Evolutionary conservation across 2,113 vertebrate genomes (phyloP), one percentile per base, ranked within the genome.

Genomic region (Lampris incognitus): DNA sequence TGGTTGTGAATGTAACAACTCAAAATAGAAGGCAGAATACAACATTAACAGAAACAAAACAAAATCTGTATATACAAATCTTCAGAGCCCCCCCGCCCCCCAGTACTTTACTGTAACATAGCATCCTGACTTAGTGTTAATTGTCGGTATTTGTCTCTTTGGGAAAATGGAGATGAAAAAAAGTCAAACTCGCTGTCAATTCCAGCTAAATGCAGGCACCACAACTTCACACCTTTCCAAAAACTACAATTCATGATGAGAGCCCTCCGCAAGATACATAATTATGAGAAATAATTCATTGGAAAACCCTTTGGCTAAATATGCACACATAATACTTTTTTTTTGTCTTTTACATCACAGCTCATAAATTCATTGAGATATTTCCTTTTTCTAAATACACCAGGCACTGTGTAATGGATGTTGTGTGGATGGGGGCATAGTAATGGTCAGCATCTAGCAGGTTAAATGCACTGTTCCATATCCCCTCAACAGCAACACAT

Each of bases 241-340:
- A 88, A 76, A 82, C 82, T 85, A 89, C 70, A 87, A 85, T 75
- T 82, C 77, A 86, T 66, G 75, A 78, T 83, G 71, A 79, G 76
- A 90, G 84, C 85, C 89, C 87, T 88, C 86, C 72, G 86, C 76
- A 73, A 89, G 81, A 92, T 91, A 91, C 89, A 92, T 89, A 88
- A 85, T 74, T 71, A 69, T 87, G 87, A 90, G 80, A 91, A 84
- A 90, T 88, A 89, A 85, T 67, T 91, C 71, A 89, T 87, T 81
- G 81, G 70, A 83, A 91, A 93, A 93, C 90, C 93, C 93, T 94
- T 94, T 94, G 94, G 94, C 92, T 94, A 94, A 92, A 95, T 91
- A 91, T 49, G 73, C 93, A 94, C 93, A 91, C 92, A 37, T 89
- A 92, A 92, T 91, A 92, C 84, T 90, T 91, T 86, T 83, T 87